Base-by-base conservation (phyloP, 2,888 invertebrate species). In the Carcina quercana region DNA sequence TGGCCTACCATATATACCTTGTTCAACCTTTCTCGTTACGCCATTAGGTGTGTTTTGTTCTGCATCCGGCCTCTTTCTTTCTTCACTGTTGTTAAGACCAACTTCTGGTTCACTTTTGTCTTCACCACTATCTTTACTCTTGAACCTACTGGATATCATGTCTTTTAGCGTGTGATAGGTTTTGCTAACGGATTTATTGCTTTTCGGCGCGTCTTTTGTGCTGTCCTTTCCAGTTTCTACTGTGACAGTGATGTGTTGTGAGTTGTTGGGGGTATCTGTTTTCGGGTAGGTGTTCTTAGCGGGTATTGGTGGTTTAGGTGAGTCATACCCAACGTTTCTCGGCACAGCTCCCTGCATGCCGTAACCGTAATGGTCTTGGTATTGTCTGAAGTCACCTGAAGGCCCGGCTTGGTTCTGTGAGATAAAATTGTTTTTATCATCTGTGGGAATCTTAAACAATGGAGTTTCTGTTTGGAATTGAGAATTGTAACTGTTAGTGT, bases 101-200 rank as follows among this genome's bases (percentile, higher is more conserved):
- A 72, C 56, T 46, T 85, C 82, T 22, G 87, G 87, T 32, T 70
- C 73, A 22, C 59, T 65, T 37, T 75, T 84, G 14, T 87, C 87
- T 13, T 88, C 88, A 53, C 71, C 83, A 25, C 70, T 87, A 14
- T 85, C 84, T 59, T 86, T 88, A 48, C 85, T 88, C 52, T 91
- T 91, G 64, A 93, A 93, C 53, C 90, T 88, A 63, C 90, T 92
- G 13, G 92, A 92, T 58, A 93, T 92, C 86, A 93, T 91, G 54
- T 93, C 93, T 80, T 92, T 93, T 40, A 93, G 87, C 3, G 93
- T 92, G 62, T 93, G 91, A 58, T 93, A 93, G 0, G 93, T 93
- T 70, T 92, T 91, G 26, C 90, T 89, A 36, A 91, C 88, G n/a
- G 91, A 88, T 62, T 91, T 89, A 27, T 84, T 75, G 33, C 78